Conservation (phyloP, 2,113 vertebrate genomes). For the Macroglossus sobrinus region DNA sequence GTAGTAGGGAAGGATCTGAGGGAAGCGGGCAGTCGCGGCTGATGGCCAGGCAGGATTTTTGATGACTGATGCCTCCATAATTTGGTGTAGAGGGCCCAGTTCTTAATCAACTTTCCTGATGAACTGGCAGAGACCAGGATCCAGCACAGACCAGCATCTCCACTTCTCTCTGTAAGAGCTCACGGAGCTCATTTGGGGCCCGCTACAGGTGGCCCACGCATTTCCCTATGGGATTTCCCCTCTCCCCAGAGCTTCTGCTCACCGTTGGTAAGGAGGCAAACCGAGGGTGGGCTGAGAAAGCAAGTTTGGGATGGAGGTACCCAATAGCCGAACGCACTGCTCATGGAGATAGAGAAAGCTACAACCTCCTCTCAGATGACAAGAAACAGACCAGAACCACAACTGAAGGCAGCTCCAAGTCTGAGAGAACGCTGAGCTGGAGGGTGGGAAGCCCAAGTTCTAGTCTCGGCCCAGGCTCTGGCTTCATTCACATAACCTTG, state of each 20-base stretch:
- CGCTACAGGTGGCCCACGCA: accelerated
- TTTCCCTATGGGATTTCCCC: accelerated
- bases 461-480: not conserved
- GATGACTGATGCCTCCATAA: not conserved
- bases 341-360: not conserved
- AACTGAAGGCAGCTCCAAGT: not conserved
- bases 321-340: not conserved
- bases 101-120: not conserved
- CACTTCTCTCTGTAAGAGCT: not conserved
- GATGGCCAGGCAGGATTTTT: not conserved
- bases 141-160: not conserved
- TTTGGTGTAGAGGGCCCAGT: not conserved
- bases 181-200: accelerated
- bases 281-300: not conserved
- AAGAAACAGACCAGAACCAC: not conserved
- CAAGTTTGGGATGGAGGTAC: not conserved
- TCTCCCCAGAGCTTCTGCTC: not conserved
- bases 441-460: not conserved
- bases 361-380: not conserved
- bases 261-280: not conserved
- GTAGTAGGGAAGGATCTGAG: not conserved
- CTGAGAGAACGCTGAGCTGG: not conserved
- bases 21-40: no score
- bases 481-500: not conserved
- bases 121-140: not conserved